A percentile compares a stretch with the other conserved stretches of the same genome.
Evolutionary conservation across 2,113 vertebrate genomes (phyloP).

Genomic region (Falcunculus frontatus): DNA sequence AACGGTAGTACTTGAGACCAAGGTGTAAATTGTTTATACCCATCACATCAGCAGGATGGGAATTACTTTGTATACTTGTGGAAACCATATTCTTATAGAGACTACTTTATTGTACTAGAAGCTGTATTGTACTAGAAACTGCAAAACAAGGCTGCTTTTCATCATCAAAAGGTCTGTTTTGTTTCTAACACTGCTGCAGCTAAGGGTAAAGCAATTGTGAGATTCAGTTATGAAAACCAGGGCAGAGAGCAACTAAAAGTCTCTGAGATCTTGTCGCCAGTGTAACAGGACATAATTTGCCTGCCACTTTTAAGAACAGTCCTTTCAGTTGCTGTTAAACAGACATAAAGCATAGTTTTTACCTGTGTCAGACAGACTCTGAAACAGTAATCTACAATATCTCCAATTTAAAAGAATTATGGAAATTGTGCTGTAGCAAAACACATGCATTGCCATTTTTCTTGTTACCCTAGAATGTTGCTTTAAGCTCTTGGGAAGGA

Average conservation of each 20-base stretch:
- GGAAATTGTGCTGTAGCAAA: neutral
- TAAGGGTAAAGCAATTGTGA: neutral
- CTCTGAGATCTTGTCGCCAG: neutral
- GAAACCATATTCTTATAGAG: neutral
- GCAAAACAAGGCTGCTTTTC: neutral
- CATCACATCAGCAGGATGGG: neutral
- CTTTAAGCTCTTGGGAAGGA: neutral
- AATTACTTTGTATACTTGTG: neutral
- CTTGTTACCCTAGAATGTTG: neutral
- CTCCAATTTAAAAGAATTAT: neutral
- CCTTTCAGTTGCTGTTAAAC: neutral
- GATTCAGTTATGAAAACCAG: neutral
- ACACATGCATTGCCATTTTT: neutral
- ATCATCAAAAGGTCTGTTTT: neutral
- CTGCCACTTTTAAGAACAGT: neutral
- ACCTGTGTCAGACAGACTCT: neutral
- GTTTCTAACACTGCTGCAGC: neutral
- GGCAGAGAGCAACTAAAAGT: neutral
- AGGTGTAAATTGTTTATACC: neutral
- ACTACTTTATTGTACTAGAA: neutral
- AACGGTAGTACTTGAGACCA: neutral
- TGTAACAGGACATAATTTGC: neutral
- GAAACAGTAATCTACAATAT: neutral
- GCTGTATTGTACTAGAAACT: neutral
- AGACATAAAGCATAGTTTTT: neutral